These are phyloP conservation scores for Anoplopoma fimbria DNA, from an alignment of 2,113 vertebrate species.

Conservation along the genomic window DNA sequence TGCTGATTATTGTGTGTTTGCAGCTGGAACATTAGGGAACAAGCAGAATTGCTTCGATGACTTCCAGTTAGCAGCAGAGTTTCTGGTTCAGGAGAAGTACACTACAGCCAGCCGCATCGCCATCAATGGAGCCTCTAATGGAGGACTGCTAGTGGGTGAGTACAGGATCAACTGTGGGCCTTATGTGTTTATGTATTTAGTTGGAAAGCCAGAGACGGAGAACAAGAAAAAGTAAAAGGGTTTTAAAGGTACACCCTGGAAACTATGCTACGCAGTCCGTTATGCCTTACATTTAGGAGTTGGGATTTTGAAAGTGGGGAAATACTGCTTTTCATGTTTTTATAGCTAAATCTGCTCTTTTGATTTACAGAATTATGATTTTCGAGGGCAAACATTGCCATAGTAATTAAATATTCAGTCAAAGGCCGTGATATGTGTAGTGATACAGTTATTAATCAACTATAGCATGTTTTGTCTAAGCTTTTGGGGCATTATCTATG, in stretches of 20 bases:
- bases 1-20: conserved; percentile 5
- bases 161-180: conserved; percentile 2
- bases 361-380: background rate
- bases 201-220: background rate
- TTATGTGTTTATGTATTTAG: background rate
- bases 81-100: conserved; percentile 79
- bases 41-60: conserved; percentile 86
- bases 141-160: conserved; percentile 83
- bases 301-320: background rate
- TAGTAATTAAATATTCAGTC: background rate
- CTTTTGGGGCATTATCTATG: background rate
- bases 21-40: conserved; percentile 79
- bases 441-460: background rate
- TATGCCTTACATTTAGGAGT: background rate
- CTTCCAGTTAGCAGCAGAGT: conserved; percentile 84
- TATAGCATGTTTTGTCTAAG: background rate
- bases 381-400: too few species aligned
- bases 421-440: too few species aligned
- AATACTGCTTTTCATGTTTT: background rate
- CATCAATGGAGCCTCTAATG: conserved; percentile 84
- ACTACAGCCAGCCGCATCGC: conserved; percentile 75
- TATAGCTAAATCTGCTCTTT: background rate
- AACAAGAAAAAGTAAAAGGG: background rate
- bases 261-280: conserved; percentile 7
- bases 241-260: conserved; percentile 9